Evolutionary conservation across 2,113 vertebrate species (phyloP).

Genomic region (Ptyas mucosa): DNA sequence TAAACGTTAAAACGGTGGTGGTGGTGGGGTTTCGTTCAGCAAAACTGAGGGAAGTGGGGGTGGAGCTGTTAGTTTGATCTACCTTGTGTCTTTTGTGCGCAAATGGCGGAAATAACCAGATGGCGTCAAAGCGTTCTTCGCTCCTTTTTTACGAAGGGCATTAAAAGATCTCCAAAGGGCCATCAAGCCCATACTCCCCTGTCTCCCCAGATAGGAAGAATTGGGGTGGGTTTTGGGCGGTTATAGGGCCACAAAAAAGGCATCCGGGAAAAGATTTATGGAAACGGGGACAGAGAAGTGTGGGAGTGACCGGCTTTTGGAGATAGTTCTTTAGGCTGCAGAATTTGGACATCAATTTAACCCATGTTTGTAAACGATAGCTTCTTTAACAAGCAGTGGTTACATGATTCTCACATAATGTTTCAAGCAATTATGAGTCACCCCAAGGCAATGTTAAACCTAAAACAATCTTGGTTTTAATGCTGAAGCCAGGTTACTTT

Average conservation of each 20-base stretch:
- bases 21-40: not conserved
- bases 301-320: not conserved
- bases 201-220: not conserved
- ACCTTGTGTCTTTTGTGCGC: conserved; percentile 10
- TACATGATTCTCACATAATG: not conserved
- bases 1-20: not conserved
- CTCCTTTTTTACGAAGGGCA: not conserved
- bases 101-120: not conserved
- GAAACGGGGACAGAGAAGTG: not conserved
- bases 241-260: not conserved
- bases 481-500: not conserved
- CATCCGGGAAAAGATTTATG: not conserved
- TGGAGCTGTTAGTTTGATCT: not conserved
- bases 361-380: not conserved
- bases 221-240: not conserved
- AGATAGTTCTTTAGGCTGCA: not conserved
- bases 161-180: not conserved
- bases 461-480: not conserved
- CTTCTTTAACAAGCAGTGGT: not conserved
- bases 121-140: not conserved
- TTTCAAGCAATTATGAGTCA: not conserved
- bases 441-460: not conserved
- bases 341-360: not conserved
- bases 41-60: not conserved
- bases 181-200: not conserved